Evolutionary conservation across 2,797 vertebrate genomes (phyloP).

Genomic region (Hylomyscus alleni): DNA sequence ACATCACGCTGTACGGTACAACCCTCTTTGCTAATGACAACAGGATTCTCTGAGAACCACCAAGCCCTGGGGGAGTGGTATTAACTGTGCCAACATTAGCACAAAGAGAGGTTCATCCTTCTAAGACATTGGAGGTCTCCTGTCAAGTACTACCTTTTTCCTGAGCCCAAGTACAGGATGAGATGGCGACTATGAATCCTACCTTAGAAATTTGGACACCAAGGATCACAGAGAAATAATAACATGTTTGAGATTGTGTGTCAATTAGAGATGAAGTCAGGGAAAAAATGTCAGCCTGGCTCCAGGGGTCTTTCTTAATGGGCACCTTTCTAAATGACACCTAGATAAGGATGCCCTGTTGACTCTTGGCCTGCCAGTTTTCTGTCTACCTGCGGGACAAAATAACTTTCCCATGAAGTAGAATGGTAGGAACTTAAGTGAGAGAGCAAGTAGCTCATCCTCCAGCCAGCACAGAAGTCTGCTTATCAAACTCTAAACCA

Average conservation of each 20-base stretch:
- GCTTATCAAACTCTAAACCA: not conserved
- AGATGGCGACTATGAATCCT: not conserved
- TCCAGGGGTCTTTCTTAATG: not conserved
- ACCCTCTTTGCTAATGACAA: constrained; percentile 14
- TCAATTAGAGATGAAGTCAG: not conserved
- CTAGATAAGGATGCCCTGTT: not conserved
- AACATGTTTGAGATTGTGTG: not conserved
- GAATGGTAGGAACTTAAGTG: not conserved
- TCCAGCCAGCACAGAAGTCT: not conserved
- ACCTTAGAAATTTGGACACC: not conserved
- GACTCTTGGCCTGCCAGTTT: not conserved
- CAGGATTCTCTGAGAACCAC: not conserved
- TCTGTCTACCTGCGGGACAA: not conserved
- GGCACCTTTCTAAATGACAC: not conserved
- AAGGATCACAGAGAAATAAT: not conserved
- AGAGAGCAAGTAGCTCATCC: not conserved
- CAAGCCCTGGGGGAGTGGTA: not conserved
- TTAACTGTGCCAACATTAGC: not conserved
- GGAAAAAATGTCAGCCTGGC: not conserved
- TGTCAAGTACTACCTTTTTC: not conserved
- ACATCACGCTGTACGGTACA: not conserved
- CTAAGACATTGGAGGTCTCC: not conserved
- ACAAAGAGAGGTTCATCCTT: not conserved
- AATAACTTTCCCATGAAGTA: not conserved
- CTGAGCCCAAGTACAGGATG: not conserved